Conservation (phyloP, 1,140 invertebrate genomes). For the Trachymyrmex septentrionalis region DNA sequence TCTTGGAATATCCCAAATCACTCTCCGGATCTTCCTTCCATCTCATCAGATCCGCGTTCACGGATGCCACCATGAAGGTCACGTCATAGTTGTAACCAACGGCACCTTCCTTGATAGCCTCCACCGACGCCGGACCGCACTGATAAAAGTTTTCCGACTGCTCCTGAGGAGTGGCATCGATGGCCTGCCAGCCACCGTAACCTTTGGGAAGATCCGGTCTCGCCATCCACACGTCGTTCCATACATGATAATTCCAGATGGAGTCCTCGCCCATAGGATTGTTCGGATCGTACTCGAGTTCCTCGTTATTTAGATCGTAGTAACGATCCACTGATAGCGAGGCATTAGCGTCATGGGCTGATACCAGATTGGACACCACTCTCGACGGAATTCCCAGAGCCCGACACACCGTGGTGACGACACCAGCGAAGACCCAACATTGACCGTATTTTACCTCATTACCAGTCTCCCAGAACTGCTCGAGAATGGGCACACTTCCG, state of each 20-base stretch:
- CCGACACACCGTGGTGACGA: slow-evolving; percentile 88
- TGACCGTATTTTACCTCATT: slow-evolving; percentile 89
- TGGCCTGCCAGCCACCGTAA: slow-evolving; percentile 89
- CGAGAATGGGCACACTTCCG: slow-evolving; percentile 87
- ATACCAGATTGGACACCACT: slow-evolving; percentile 88
- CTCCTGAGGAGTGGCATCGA: slow-evolving; percentile 89
- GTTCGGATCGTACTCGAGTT: slow-evolving; percentile 82
- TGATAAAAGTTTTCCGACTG: slow-evolving; percentile 86
- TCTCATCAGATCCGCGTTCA: slow-evolving; percentile 89
- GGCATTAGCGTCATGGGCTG: slow-evolving; percentile 89
- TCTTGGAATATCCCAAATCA: slow-evolving; percentile 88
- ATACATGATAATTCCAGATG: slow-evolving; percentile 91
- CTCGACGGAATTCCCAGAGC: slow-evolving; percentile 89
- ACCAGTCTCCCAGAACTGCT: slow-evolving; percentile 86
- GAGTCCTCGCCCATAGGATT: slow-evolving; percentile 78
- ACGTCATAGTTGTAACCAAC: slow-evolving; percentile 89
- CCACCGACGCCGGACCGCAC: slow-evolving; percentile 89
- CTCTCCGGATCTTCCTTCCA: slow-evolving; percentile 88
- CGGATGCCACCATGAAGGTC: slow-evolving; percentile 89
- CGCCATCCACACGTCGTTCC: slow-evolving; percentile 91
- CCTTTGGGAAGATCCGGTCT: slow-evolving; percentile 88
- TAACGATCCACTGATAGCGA: slow-evolving; percentile 89
- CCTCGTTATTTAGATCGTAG: slow-evolving; percentile 86
- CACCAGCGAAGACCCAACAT: slow-evolving; percentile 91
- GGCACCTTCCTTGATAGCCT: slow-evolving; percentile 88